A percentile compares a stretch with the other conserved stretches of the same genome.
Conservation (phyloP, 2,113 vertebrate species). For the Ranitomeya variabilis region DNA sequence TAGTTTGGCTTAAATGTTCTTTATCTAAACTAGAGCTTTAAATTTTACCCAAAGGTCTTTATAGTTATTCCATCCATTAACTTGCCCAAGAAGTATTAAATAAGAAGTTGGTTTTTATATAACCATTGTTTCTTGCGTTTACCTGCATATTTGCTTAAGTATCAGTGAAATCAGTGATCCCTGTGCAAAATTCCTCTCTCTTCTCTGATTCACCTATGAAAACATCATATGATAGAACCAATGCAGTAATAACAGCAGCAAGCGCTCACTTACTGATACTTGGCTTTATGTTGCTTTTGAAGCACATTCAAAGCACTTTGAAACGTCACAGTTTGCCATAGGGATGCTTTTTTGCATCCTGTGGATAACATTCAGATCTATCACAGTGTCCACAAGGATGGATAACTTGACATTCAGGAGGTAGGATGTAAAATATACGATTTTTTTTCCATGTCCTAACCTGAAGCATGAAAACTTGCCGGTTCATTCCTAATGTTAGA, state of each 20-base stretch:
- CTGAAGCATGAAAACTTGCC: neutral
- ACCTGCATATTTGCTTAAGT: neutral
- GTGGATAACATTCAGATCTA: neutral
- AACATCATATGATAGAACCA: neutral
- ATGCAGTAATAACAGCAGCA: neutral
- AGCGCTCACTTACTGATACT: neutral
- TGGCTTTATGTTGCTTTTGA: neutral
- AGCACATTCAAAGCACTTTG: slow-evolving; percentile 4
- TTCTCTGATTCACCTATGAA: neutral
- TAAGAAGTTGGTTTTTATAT: neutral
- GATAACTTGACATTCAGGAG: neutral
- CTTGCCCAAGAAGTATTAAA: neutral
- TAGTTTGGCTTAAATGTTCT: neutral
- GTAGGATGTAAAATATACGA: neutral
- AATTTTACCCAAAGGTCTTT: neutral
- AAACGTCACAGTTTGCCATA: slow-evolving; percentile 4
- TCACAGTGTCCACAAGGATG: neutral
- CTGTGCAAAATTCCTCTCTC: neutral
- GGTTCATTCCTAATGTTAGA: neutral
- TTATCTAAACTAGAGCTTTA: neutral
- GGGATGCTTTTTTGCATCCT: neutral
- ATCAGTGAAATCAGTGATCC: neutral
- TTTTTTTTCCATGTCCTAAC: neutral
- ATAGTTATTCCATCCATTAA: neutral
- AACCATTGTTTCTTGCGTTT: neutral